Evolutionary conservation across 2,113 vertebrate species (phyloP), one percentile per base, ranked within the genome.

Genomic region (Cebidichthys violaceus): DNA sequence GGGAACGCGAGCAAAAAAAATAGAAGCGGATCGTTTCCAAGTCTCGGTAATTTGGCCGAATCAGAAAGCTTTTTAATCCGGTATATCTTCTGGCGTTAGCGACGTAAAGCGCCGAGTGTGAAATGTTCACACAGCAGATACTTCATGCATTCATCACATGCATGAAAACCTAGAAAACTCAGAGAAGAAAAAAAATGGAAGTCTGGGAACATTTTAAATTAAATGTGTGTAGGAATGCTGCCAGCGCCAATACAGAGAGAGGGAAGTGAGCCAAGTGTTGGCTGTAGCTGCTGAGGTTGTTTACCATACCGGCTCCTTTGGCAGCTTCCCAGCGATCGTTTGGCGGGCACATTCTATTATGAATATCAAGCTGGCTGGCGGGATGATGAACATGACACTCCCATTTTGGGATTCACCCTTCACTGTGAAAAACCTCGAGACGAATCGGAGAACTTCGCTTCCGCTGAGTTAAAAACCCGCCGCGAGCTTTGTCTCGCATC

Each of bases 251-350:
- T 5, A 37, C 68, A 27, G 79, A 75, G 61, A 59, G 4, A 62
- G 39, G 54, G 68, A 75, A 29, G 60, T 9, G 6, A 84, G 85
- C 86, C 90, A 85, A 88, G 79, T 67, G 67, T 66, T 81, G 72
- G 83, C 86, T 83, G 81, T 8, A 24, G 62, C 60, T 54, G 75
- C 80, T 14, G 62, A 57, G 79, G 74, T 80, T 86, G 86, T 84
- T 89, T 86, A 84, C 68, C 83, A 65, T 77, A 57, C n/a, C 84
- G 35, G 74, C 80, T 82, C 37, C 37, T 82, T 65, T 89, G 86
- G 88, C 89, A 71, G 72, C 9, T 65, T 24, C 69, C 85, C 90
- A 91, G 89, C 29, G 1, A 66, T 79, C 52, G 5, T 75, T 92
- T 89, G 83, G 84, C 88, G 54, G 72, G 13, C 75, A 6, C 50